Percentiles rank a stretch among this genome's conserved stretches.
phyloP scores from a whole-genome alignment of 1,140 invertebrate species.

The Drosophila ambigua region DNA sequence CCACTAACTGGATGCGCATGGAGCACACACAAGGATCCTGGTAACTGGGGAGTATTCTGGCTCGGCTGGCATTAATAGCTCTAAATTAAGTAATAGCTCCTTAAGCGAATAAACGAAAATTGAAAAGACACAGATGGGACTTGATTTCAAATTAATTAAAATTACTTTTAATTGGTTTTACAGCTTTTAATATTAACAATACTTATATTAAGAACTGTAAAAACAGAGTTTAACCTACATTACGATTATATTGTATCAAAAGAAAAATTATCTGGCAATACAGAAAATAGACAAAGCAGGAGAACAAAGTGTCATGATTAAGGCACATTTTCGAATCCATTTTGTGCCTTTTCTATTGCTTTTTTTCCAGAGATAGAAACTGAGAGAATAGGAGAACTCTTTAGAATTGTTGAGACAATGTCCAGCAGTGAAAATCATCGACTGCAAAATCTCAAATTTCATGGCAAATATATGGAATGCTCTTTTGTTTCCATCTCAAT shows the following conservation, averaged over 20 bases:
- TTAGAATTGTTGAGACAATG: slow-evolving; percentile 48
- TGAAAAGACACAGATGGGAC: slow-evolving; percentile 72
- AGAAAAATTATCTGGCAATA: slow-evolving; percentile 25
- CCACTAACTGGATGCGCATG: slow-evolving; percentile 70
- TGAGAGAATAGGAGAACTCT: slow-evolving; percentile 6
- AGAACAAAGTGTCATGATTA: slow-evolving; percentile 72
- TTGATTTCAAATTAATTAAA: slow-evolving; percentile 72
- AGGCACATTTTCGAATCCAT: slow-evolving; percentile 72
- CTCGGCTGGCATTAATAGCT: slow-evolving; percentile 65
- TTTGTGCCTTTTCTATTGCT: slow-evolving; percentile 73
- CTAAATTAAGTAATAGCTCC: slow-evolving; percentile 77
- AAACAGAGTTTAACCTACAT: too few relatives aligned
- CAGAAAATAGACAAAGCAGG: slow-evolving; percentile 13
- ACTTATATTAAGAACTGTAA: slow-evolving; percentile 1
- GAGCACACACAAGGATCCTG: slow-evolving; percentile 38
- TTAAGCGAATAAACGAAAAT: slow-evolving; percentile 67
- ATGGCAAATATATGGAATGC: slow-evolving; percentile 49
- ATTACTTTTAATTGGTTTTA: slow-evolving; percentile 74
- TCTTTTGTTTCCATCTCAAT: slow-evolving; percentile 38
- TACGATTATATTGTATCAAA: slow-evolving; percentile 53
- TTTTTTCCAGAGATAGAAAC: slow-evolving; percentile 55
- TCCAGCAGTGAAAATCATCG: slow-evolving; percentile 72
- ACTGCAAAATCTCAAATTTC: slow-evolving; percentile 79
- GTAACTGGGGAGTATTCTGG: slow-evolving; percentile 37
- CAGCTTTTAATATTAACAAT: slow-evolving; percentile 4